Evolutionary conservation across 2,888 invertebrate species (phyloP).

Genomic region (Trypoxylon attenuatum): DNA sequence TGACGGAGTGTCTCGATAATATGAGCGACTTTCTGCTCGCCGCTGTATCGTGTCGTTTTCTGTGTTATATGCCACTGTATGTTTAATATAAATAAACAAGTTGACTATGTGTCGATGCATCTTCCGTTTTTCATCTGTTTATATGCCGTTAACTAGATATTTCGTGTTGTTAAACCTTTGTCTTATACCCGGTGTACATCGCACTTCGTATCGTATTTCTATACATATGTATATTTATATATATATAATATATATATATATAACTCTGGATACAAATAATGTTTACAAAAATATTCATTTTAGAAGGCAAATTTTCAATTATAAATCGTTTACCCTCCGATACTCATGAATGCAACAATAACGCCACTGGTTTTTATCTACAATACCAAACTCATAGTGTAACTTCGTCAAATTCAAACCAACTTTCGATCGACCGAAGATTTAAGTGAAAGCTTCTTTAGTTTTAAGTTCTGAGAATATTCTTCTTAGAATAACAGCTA

Average conservation of each 20-base stretch:
- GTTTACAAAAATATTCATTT: constrained; percentile 74
- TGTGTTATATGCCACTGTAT: constrained; percentile 5
- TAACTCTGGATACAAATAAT: constrained; percentile 67
- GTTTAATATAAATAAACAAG: constrained; percentile 29
- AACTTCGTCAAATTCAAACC: constrained; percentile 36
- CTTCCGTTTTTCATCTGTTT: constrained; percentile 14
- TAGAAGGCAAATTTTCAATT: constrained; percentile 68
- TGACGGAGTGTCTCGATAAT: constrained; percentile 4
- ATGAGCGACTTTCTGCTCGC: neutral
- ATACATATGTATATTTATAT: constrained; percentile 45
- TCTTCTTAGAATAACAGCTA: too few relatives aligned
- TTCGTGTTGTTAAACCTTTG: constrained; percentile 28
- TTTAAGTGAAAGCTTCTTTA: neutral
- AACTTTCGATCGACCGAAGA: constrained; percentile 4
- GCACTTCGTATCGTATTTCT: constrained; percentile 34
- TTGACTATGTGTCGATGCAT: constrained; percentile 16
- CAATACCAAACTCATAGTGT: constrained; percentile 44
- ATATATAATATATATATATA: constrained; percentile 42
- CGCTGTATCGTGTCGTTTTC: constrained; percentile 9
- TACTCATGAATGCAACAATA: constrained; percentile 53
- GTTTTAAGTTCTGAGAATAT: too few relatives aligned
- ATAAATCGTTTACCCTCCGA: constrained; percentile 52
- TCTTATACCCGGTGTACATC: constrained; percentile 20
- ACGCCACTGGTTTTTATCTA: constrained; percentile 53
- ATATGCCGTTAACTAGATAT: constrained; percentile 16